Evolutionary conservation across 1,140 invertebrate species (phyloP).

Genomic region (Octopus sinensis): DNA sequence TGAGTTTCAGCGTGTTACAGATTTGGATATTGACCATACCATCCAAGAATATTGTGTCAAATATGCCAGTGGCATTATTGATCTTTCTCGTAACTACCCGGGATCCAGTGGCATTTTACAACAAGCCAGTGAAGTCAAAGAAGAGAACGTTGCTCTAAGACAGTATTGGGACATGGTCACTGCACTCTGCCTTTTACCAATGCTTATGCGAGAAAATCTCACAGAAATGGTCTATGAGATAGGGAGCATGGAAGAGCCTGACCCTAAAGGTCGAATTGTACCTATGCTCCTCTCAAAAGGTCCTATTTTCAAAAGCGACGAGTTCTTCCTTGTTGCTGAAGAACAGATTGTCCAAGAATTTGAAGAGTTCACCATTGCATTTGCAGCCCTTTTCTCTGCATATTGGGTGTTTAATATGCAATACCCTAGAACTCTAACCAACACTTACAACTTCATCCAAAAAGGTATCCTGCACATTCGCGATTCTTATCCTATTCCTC

Average conservation of each 20-base stretch:
- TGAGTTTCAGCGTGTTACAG: slow-evolving; percentile 49
- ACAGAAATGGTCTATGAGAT: slow-evolving; percentile 50
- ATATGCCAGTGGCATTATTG: slow-evolving; percentile 42
- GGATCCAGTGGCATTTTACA: slow-evolving; percentile 41
- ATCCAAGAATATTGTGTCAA: slow-evolving; percentile 51
- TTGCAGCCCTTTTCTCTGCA: slow-evolving; percentile 47
- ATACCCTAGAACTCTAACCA: slow-evolving; percentile 46
- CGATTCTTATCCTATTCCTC: slow-evolving; percentile 41
- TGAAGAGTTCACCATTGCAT: slow-evolving; percentile 53
- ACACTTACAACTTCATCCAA: slow-evolving; percentile 52
- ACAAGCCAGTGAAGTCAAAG: slow-evolving; percentile 43
- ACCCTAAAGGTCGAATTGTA: slow-evolving; percentile 49
- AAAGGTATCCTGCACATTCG: slow-evolving; percentile 43
- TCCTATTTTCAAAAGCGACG: slow-evolving; percentile 48
- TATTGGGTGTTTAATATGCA: slow-evolving; percentile 55
- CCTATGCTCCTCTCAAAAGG: slow-evolving; percentile 49
- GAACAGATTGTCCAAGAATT: slow-evolving; percentile 52
- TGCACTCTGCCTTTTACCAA: slow-evolving; percentile 46
- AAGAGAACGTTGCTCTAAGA: slow-evolving; percentile 44
- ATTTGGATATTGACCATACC: slow-evolving; percentile 49
- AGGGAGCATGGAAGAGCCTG: slow-evolving; percentile 46
- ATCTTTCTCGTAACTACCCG: slow-evolving; percentile 36
- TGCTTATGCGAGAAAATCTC: slow-evolving; percentile 47
- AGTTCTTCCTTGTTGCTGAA: slow-evolving; percentile 50
- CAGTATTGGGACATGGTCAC: slow-evolving; percentile 55